phyloP scores from a whole-genome alignment of 2,888 invertebrate genomes.

The Drosophila subquinaria region DNA sequence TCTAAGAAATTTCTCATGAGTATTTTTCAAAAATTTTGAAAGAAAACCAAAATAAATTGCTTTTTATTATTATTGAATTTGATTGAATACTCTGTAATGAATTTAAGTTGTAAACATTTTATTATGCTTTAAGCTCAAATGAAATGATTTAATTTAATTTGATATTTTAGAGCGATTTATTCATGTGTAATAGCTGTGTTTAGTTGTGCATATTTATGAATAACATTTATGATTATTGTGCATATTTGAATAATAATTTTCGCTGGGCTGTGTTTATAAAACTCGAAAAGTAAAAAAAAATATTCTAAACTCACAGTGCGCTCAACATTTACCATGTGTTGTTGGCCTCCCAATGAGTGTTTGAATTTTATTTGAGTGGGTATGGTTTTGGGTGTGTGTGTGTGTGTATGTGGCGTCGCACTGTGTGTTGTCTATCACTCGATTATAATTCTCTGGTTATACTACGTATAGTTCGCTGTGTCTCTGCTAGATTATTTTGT shows the following conservation, averaged over 20 bases:
- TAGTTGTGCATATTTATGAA: conserved; percentile 9
- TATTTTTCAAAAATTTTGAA: not conserved
- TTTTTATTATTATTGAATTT: not conserved
- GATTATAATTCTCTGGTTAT: conserved; percentile 50
- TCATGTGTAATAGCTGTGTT: not conserved
- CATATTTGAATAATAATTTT: conserved; percentile 9
- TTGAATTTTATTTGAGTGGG: not conserved
- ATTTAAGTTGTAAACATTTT: no score
- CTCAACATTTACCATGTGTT: conserved; percentile 37
- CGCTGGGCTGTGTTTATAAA: conserved; percentile 23
- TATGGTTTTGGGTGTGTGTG: conserved; percentile 4
- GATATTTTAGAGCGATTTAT: not conserved
- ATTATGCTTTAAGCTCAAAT: not conserved
- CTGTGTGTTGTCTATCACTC: conserved; percentile 53
- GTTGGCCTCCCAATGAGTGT: conserved; percentile 19
- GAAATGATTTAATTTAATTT: not conserved
- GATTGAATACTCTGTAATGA: no score
- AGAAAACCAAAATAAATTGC: not conserved
- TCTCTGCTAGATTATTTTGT: conserved; percentile 37
- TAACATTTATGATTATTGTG: conserved; percentile 1
- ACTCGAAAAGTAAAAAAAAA: conserved; percentile 8
- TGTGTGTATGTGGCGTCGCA: conserved; percentile 16
- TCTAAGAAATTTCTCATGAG: not conserved
- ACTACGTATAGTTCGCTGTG: conserved; percentile 26
- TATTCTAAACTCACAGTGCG: conserved; percentile 23